These are phyloP conservation scores for Dasyornis broadbenti DNA, from an alignment of 2,113 vertebrate species.

Conservation along the genomic window DNA sequence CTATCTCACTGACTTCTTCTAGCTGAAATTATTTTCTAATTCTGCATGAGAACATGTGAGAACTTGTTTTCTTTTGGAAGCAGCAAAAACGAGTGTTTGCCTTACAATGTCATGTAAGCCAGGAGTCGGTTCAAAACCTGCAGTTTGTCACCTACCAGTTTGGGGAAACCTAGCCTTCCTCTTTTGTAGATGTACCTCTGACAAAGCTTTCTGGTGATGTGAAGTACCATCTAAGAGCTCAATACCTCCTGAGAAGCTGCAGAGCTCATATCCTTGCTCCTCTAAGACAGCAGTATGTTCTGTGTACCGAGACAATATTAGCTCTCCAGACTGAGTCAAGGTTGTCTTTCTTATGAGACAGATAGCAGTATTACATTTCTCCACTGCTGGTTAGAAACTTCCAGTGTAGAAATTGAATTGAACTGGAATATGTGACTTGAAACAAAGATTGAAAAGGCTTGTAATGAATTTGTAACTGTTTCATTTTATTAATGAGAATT, in stretches of 20 bases:
- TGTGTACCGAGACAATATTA: neutral
- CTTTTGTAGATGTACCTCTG: neutral
- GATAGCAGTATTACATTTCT: neutral
- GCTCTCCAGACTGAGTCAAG: slow-evolving; percentile 27
- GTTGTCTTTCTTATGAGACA: neutral
- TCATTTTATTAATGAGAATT: neutral
- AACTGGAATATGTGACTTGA: neutral
- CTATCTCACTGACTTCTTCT: neutral
- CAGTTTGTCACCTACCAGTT: neutral
- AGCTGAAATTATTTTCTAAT: neutral
- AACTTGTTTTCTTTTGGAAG: neutral
- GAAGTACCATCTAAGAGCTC: neutral
- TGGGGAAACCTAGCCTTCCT: neutral
- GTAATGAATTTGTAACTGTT: neutral
- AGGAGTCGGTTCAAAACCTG: neutral
- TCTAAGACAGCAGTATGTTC: neutral
- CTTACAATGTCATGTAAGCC: rapidly evolving
- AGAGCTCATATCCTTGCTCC: neutral
- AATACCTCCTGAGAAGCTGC: neutral
- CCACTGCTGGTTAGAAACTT: neutral
- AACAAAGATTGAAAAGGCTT: neutral
- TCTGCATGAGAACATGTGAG: neutral
- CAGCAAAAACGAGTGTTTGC: neutral
- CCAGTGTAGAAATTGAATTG: neutral
- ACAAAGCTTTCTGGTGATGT: neutral